Base-by-base conservation (phyloP, 2,113 vertebrate genomes). In the Myrmecophaga tridactyla region DNA sequence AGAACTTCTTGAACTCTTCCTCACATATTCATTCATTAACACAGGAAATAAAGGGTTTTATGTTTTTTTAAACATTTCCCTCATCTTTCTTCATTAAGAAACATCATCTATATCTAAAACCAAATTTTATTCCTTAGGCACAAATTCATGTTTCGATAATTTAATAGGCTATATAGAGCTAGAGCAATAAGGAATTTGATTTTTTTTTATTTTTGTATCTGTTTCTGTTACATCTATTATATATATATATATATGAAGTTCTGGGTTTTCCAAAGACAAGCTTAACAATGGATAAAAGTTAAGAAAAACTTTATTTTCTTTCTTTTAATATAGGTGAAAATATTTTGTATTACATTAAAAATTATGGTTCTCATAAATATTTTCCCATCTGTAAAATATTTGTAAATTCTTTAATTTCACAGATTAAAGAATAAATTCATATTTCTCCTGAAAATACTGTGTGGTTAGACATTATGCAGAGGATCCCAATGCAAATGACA, bases 31-130 rank as follows among this genome's bases (percentile, higher is more conserved):
- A 69, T 69, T 73, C 20, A 67, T 20, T 75, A n/a, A 86, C 0
- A 77, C 36, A 92, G 36, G 87, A 92, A 94, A 95, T 63, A 96
- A 82, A 97, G 31, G 12, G 4, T 82, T 94, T 90, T 84, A 12
- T 36, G 46, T 72, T 48, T 84, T 83, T 75, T 36, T 96, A n/a
- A 67, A 65, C 70, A 92, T 62, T 90, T 91, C 82, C 92, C 93
- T 48, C 63, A 73, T 80, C 69, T 90, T 85, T 43, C 53, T 20
- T 82, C 60, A 58, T 65, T 69, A 31, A 41, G 18, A n/a, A 82
- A 56, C 12, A 39, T 78, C n/a, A 76, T 72, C 14, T 78, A 3
- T 77, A 82, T 43, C 41, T 62, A 46, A 67, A 92, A 75, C 41
- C n/a, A 65, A 73, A 41, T 39, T 23, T 36, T 87, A 25, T 82